Conservation (phyloP, 2,797 vertebrate genomes). For the Eptatretus atami region DNA sequence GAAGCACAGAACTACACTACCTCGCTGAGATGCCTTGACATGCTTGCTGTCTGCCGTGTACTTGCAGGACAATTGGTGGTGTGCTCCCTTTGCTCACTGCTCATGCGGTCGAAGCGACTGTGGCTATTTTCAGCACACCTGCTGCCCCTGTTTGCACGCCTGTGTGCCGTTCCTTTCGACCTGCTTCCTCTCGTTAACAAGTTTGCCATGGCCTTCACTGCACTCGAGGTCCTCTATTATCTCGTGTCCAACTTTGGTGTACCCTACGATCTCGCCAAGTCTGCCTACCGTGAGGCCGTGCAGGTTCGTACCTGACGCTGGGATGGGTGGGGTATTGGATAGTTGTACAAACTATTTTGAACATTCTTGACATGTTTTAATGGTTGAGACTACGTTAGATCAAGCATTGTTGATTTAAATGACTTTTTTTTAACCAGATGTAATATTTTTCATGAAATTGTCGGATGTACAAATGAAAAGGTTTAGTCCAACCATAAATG, state of each 20-base stretch:
- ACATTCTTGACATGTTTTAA: no score
- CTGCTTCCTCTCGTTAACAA: conserved; percentile 16
- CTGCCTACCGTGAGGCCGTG: conserved; percentile 18
- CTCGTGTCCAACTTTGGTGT: conserved; percentile 22
- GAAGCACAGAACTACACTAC: no score
- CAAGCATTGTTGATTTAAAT: no score
- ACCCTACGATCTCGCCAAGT: conserved; percentile 21
- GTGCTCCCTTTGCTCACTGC: conserved; percentile 27
- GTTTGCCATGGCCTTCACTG: conserved; percentile 20
- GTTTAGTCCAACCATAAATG: no score
- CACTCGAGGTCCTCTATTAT: conserved; percentile 15
- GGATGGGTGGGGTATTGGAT: no score
- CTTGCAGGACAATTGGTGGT: conserved; percentile 31
- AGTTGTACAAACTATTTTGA: no score
- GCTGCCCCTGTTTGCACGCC: conserved; percentile 27
- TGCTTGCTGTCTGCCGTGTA: no score
- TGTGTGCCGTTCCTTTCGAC: conserved; percentile 16
- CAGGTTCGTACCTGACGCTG: conserved; percentile 14
- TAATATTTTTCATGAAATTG: no score
- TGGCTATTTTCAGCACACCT: conserved; percentile 32
- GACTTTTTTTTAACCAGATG: no score
- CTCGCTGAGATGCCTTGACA: no score
- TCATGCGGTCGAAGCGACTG: conserved; percentile 27
- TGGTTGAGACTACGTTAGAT: no score
- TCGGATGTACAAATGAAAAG: no score